Percentiles rank a stretch among this genome's conserved stretches.
These are phyloP conservation scores for Ptychoptera contaminata DNA, from an alignment of 2,888 invertebrate genomes.

Conservation along the genomic window DNA sequence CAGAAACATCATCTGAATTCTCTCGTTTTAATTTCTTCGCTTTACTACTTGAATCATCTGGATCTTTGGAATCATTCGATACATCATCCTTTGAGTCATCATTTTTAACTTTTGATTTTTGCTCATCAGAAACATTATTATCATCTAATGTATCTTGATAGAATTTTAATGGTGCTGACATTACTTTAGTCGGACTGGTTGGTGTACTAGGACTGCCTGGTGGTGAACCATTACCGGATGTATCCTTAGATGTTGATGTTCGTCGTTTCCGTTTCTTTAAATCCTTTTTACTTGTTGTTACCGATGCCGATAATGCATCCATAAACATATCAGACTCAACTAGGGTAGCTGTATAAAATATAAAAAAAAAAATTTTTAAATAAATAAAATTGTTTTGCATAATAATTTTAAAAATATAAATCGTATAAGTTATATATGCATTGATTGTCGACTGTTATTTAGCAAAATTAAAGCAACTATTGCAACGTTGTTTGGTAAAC, in stretches of 20 bases:
- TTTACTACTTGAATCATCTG: slow-evolving; percentile 14
- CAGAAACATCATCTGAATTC: slow-evolving; percentile 15
- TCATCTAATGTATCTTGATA: slow-evolving; percentile 80
- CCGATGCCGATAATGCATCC: slow-evolving; percentile 71
- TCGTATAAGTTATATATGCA: too few species aligned
- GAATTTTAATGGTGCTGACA: slow-evolving; percentile 53
- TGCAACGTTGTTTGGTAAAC: too few species aligned
- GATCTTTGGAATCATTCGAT: slow-evolving; percentile 10
- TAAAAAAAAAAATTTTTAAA: slow-evolving; percentile 6
- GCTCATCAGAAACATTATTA: slow-evolving; percentile 18
- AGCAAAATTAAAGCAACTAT: too few species aligned
- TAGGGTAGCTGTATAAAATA: slow-evolving; percentile 46
- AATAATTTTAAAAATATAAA: too few species aligned
- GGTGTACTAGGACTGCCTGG: slow-evolving; percentile 38
- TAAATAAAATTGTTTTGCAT: too few species aligned
- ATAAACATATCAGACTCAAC: slow-evolving; percentile 89
- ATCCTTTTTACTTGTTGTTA: slow-evolving; percentile 54
- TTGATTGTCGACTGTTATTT: too few species aligned
- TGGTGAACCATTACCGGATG: slow-evolving; percentile 32
- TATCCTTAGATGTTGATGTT: slow-evolving; percentile 53
- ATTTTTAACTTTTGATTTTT: slow-evolving; percentile 12
- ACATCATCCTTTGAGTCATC: slow-evolving; percentile 17
- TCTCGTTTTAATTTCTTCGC: slow-evolving; percentile 16
- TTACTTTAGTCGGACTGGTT: slow-evolving; percentile 11
- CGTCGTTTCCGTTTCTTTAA: slow-evolving; percentile 65